These are phyloP conservation scores for Dasypolia templi DNA, from an alignment of 2,888 invertebrate genomes.

Conservation along the genomic window DNA sequence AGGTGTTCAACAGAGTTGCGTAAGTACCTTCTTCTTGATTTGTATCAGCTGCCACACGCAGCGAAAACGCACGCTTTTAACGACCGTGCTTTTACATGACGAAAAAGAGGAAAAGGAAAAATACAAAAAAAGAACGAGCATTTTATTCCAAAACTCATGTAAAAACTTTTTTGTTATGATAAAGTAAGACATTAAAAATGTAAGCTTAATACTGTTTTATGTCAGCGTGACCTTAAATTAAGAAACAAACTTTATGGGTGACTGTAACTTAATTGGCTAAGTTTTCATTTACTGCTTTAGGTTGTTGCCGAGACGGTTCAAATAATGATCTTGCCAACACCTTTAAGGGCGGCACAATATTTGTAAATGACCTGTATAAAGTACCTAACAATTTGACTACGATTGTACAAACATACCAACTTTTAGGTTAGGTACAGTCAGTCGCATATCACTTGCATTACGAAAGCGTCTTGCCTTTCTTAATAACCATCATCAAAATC, in stretches of 20 bases:
- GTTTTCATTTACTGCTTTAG: conserved; percentile 10
- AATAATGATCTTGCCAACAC: conserved; percentile 23
- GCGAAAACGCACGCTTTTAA: not conserved
- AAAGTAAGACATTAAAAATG: conserved; percentile 7
- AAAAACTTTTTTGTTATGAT: not conserved
- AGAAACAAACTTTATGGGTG: conserved; percentile 13
- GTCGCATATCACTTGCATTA: not conserved
- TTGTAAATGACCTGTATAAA: not conserved
- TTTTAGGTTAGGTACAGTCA: not conserved
- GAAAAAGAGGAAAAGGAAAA: not conserved
- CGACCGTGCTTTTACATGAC: not conserved
- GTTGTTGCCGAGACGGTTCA: not conserved
- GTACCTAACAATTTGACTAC: not conserved
- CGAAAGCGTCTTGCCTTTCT: no score
- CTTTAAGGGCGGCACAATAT: not conserved
- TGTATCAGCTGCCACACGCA: not conserved
- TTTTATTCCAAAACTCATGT: not conserved
- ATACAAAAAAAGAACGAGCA: not conserved
- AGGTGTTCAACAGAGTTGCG: not conserved
- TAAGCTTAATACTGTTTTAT: conserved; percentile 10
- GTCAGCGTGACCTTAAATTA: not conserved
- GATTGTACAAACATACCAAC: not conserved
- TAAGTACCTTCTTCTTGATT: not conserved
- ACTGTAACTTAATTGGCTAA: not conserved
- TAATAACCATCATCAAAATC: not conserved